Evolutionary conservation across 1,140 invertebrate species (phyloP).

Genomic region (Heliothis virescens): DNA sequence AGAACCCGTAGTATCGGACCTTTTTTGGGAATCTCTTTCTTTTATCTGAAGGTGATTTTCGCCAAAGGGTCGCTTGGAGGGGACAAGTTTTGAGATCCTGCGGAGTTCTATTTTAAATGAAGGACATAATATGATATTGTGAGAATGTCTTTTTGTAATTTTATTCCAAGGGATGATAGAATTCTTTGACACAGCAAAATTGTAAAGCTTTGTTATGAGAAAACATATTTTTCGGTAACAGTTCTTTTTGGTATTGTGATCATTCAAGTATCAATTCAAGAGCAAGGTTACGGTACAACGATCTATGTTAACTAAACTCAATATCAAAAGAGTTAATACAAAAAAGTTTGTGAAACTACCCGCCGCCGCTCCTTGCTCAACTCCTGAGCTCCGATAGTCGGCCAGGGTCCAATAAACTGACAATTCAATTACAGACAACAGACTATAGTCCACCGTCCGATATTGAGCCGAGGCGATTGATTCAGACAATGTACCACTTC

Average conservation of each 20-base stretch:
- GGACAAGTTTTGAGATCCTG: conserved; percentile 1
- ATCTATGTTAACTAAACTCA: not conserved
- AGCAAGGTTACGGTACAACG: not conserved
- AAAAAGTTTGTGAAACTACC: conserved; percentile 1
- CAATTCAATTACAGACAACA: conserved; percentile 66
- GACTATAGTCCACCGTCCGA: not conserved
- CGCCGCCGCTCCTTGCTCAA: conserved; percentile 24
- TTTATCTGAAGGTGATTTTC: conserved; percentile 61
- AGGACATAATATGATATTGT: not conserved
- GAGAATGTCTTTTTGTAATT: no score
- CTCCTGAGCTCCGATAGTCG: conserved; percentile 44
- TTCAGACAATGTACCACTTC: conserved; percentile 40
- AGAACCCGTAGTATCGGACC: conserved; percentile 40
- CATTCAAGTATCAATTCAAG: not conserved
- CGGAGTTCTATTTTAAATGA: not conserved
- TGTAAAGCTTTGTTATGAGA: no score
- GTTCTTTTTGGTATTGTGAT: no score
- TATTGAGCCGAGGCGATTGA: conserved; percentile 36
- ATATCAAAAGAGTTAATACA: conserved; percentile 2
- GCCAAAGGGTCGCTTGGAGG: conserved; percentile 42
- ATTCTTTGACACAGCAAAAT: no score
- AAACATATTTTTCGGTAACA: no score
- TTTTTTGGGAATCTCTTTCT: conserved; percentile 55
- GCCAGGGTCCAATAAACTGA: conserved; percentile 62
- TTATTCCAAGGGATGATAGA: no score